Percentiles rank a stretch among this genome's conserved stretches.
phyloP scores from a whole-genome alignment of 35 echinoderm and acorn worm species.

The Acanthaster planci region DNA sequence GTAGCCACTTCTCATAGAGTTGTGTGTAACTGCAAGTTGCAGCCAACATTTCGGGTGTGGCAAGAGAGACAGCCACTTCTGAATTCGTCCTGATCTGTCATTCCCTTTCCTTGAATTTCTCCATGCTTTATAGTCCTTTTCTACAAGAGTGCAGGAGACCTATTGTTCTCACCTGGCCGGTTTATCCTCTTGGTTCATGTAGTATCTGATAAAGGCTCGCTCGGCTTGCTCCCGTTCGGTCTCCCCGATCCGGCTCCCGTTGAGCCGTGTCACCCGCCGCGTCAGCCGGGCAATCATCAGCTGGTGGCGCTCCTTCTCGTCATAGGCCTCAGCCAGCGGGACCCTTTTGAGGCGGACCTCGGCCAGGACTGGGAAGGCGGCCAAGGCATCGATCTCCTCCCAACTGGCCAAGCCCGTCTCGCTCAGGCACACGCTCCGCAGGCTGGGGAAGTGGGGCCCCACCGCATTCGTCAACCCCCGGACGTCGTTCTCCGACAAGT shows the following conservation, averaged over 20 bases:
- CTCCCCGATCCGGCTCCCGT: constrained; percentile 54
- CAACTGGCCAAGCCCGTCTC: constrained; percentile 34
- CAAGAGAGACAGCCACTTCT: too few relatives aligned
- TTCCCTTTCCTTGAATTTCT: too few relatives aligned
- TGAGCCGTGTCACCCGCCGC: constrained; percentile 30
- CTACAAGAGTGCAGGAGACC: too few relatives aligned
- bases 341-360: constrained; percentile 40
- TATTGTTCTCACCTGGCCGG: constrained; percentile 21
- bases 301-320: constrained; percentile 29
- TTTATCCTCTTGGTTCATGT: constrained; percentile 27
- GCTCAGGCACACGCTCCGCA: constrained; percentile 43
- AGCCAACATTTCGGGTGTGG: background rate
- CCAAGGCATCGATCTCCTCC: constrained; percentile 54
- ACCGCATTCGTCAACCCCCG: background rate
- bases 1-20: too few relatives aligned
- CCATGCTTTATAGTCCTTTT: too few relatives aligned
- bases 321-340: constrained; percentile 17
- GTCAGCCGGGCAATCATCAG: constrained; percentile 42
- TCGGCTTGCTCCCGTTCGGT: constrained; percentile 44
- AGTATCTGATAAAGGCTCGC: constrained; percentile 46
- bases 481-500: constrained; percentile 38
- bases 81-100: too few relatives aligned
- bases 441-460: constrained; percentile 27
- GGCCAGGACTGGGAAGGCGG: constrained; percentile 41
- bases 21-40: background rate